A percentile compares a stretch with the other conserved stretches of the same genome.
These are phyloP conservation scores for Synanthedon tipuliformis DNA, from an alignment of 2,888 invertebrate genomes.

Conservation along the genomic window DNA sequence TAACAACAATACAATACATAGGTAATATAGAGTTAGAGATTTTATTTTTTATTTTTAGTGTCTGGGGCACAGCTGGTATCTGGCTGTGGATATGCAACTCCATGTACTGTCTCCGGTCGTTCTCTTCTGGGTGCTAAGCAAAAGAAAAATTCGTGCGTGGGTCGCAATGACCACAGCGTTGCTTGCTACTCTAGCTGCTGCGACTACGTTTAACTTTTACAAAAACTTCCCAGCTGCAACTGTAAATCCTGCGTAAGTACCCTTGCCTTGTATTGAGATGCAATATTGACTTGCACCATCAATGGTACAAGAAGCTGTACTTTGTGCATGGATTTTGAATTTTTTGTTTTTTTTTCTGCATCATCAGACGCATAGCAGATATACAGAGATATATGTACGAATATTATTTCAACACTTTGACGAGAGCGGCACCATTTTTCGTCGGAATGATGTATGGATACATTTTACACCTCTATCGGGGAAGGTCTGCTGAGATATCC, in stretches of 20 bases:
- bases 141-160: constrained; percentile 4
- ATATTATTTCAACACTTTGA: constrained; percentile 36
- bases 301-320: too few species aligned
- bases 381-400: constrained; percentile 10
- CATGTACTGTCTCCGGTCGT: constrained; percentile 7
- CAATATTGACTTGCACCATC: too few species aligned
- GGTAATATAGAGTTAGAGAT: background rate
- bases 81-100: constrained; percentile 19
- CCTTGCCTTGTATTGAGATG: too few species aligned
- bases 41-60: constrained; percentile 22
- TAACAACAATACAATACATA: background rate
- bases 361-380: constrained; percentile 12
- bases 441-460: constrained; percentile 45
- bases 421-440: constrained; percentile 39
- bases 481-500: constrained; percentile 17
- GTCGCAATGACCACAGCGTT: constrained; percentile 2
- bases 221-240: constrained; percentile 21
- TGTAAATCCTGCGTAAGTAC: constrained; percentile 15
- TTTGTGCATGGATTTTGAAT: too few species aligned
- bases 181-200: constrained; percentile 7
- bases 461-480: constrained; percentile 25
- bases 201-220: constrained; percentile 29
- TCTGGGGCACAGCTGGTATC: constrained; percentile 29
- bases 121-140: constrained; percentile 7
- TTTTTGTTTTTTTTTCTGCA: too few species aligned